Conservation (phyloP, 2,113 vertebrate species). For the Mus pahari region DNA sequence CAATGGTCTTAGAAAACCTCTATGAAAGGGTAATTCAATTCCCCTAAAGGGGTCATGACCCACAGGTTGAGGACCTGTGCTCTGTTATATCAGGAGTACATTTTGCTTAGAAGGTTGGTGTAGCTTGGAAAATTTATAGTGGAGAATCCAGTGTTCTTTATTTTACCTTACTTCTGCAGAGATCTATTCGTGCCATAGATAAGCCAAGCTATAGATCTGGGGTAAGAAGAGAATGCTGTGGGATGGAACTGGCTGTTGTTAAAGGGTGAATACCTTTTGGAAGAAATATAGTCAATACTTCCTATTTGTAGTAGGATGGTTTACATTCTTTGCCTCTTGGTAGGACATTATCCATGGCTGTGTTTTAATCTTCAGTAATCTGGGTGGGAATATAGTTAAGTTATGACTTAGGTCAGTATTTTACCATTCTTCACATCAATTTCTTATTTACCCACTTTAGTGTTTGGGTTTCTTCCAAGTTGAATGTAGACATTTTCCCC, state of each 20-base stretch:
- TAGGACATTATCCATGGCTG: conserved; percentile 36
- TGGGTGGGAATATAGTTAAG: background rate
- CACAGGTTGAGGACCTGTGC: background rate
- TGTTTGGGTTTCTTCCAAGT: background rate
- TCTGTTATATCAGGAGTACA: background rate
- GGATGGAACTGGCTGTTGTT: background rate
- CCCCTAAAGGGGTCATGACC: background rate
- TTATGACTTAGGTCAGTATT: background rate
- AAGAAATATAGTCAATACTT: conserved; percentile 57
- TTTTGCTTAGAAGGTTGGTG: background rate
- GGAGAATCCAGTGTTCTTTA: background rate
- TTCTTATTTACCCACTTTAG: conserved; percentile 40
- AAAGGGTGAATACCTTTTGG: conserved; percentile 37
- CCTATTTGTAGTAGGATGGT: conserved; percentile 42
- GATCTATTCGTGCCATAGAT: background rate
- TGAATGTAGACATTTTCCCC: conserved; percentile 44
- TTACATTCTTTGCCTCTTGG: conserved; percentile 55
- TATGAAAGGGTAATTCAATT: background rate
- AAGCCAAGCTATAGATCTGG: conserved; percentile 27
- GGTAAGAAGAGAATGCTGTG: background rate
- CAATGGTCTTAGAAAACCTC: background rate
- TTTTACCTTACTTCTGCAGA: conserved; percentile 17
- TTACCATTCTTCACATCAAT: background rate
- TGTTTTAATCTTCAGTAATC: conserved; percentile 16
- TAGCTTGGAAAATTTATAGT: background rate